Evolutionary conservation across 2,113 vertebrate species (phyloP).

Genomic region (Alethe diademata): DNA sequence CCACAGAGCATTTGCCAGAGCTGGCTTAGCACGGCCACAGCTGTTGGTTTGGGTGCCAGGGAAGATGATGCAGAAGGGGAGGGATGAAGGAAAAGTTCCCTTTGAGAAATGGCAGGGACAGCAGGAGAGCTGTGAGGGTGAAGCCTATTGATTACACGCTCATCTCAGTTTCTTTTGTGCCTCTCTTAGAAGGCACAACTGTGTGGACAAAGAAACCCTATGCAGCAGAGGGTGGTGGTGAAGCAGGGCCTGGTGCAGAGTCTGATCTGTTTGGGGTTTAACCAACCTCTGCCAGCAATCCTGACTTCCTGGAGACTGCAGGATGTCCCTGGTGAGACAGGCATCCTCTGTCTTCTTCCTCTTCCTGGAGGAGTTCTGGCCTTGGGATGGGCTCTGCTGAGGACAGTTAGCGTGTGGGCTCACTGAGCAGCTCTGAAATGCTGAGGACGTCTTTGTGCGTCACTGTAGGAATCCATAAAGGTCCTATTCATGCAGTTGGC

Average conservation of each 20-base stretch:
- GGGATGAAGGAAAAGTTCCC: constrained; percentile 15
- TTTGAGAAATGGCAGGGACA: constrained; percentile 21
- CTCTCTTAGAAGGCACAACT: neutral
- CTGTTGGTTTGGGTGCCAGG: neutral
- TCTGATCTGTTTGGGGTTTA: neutral
- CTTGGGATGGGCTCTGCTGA: neutral
- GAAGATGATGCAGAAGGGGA: neutral
- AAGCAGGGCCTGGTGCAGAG: neutral
- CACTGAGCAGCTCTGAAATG: neutral
- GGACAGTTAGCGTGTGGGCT: neutral
- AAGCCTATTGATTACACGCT: constrained; percentile 33
- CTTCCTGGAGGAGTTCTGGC: neutral
- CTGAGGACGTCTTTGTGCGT: constrained; percentile 13
- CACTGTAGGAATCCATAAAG: constrained; percentile 1
- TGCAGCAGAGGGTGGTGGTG: neutral
- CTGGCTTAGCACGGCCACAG: neutral
- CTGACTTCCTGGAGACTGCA: neutral
- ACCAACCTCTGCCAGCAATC: neutral
- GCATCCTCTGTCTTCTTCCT: neutral
- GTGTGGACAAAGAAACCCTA: neutral
- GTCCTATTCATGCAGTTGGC: constrained; percentile 16
- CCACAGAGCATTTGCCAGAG: neutral
- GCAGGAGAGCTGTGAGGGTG: neutral
- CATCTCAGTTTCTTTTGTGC: neutral
- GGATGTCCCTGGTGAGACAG: neutral